Evolutionary conservation across 2,113 vertebrate genomes (phyloP).

Genomic region (Gila orcuttii): DNA sequence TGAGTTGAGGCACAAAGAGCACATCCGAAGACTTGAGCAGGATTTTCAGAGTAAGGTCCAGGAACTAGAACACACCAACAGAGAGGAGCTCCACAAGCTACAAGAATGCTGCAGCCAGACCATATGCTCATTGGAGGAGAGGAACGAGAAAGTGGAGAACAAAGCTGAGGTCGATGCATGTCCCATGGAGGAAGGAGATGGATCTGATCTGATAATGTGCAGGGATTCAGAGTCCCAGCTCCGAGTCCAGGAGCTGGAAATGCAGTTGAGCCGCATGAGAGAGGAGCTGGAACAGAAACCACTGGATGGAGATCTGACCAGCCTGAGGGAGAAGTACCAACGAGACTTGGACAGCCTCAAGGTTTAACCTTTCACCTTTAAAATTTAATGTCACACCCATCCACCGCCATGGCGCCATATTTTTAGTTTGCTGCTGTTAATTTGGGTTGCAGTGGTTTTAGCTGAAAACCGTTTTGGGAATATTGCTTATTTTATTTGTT

Average conservation of each 20-base stretch:
- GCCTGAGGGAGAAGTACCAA: conserved; percentile 93
- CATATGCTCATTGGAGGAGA: conserved; percentile 74
- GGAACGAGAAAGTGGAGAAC: conserved; percentile 62
- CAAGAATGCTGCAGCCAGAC: conserved; percentile 81
- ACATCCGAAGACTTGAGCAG: conserved; percentile 83
- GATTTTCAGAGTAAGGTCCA: conserved; percentile 83
- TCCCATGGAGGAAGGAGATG: conserved; percentile 39
- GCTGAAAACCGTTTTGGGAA: neutral
- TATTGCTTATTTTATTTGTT: neutral
- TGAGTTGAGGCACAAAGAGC: conserved; percentile 79
- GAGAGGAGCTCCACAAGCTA: conserved; percentile 82
- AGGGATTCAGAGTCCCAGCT: conserved; percentile 80
- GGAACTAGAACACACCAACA: conserved; percentile 83
- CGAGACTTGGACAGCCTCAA: conserved; percentile 97
- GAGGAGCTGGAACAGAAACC: conserved; percentile 90
- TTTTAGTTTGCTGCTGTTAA: conserved; percentile 9
- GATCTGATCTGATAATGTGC: conserved; percentile 41
- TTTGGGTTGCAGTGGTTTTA: conserved; percentile 40
- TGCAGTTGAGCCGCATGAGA: conserved; percentile 89
- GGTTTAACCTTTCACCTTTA: conserved; percentile 74
- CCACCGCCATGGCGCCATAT: neutral
- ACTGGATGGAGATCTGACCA: conserved; percentile 80
- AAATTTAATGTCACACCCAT: conserved; percentile 5
- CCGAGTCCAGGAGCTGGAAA: conserved; percentile 89
- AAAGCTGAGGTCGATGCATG: conserved; percentile 35